Evolutionary conservation across 1,140 invertebrate genomes (phyloP), one percentile per base, ranked within the genome.

Genomic region (Achatina immaculata): DNA sequence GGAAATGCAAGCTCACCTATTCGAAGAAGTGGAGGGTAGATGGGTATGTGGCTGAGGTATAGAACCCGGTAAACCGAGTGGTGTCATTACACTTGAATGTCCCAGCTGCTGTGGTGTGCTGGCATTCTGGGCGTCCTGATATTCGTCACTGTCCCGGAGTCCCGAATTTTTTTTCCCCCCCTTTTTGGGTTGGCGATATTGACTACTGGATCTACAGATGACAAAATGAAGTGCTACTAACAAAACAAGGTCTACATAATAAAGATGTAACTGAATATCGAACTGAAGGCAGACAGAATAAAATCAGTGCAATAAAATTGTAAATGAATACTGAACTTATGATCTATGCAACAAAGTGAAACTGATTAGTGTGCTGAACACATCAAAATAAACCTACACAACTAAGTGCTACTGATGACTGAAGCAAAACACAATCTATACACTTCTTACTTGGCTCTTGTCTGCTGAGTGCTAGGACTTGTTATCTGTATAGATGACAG

Each of bases 381-480:
- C n/a, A n/a, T n/a, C n/a, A n/a, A n/a, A n/a, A n/a, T n/a, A n/a
- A n/a, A n/a, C n/a, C n/a, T n/a, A n/a, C n/a, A n/a, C n/a, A n/a
- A n/a, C n/a, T n/a, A n/a, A n/a, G n/a, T n/a, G n/a, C n/a, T 19
- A 48, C 19, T 48, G 45, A 48, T 48, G 45, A 7, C 7, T 48
- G 45, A 48, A 11, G 19, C 45, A 48, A 48, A 11, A 55, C 3
- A 55, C 51, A 55, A 4, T 6, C 51, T 21, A 24, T 55, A 3
- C 14, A 62, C 58, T n/a, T n/a, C 62, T 48, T 73, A 73, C 71
- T 73, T 73, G 43, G 19, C 42, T 19, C 71, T 43, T 3, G 71
- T 2, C 34, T 48, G 71, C 38, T 69, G 68, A 28, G 36, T 7
- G 36, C 6, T 62, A 9, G 36, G 68, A n/a, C 36, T 69, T 14